Percentiles rank a stretch among this genome's conserved stretches.
Conservation (phyloP, 92 coral and sea anemone species). For the Umimayanthus chanpuru region DNA sequence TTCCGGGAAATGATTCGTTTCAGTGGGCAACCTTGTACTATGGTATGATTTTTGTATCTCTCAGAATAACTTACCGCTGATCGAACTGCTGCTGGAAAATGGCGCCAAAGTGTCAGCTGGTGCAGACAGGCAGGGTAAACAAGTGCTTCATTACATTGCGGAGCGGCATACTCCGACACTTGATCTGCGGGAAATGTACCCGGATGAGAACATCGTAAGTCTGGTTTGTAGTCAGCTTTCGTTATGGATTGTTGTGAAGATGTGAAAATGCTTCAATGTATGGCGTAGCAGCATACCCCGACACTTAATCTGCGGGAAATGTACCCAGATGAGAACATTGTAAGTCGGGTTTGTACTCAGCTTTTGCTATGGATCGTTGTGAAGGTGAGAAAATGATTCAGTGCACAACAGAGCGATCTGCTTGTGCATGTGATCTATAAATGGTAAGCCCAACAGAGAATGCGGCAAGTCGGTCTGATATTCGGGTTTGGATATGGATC, state of each 20-base stretch:
- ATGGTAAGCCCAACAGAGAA: constrained; percentile 60
- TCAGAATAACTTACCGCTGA: constrained; percentile 78
- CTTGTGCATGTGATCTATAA: constrained; percentile 55
- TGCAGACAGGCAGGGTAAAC: constrained; percentile 54
- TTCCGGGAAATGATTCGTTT: too few species aligned
- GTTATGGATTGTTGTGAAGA: too few species aligned
- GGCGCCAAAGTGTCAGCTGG: constrained; percentile 77
- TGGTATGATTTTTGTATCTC: background rate
- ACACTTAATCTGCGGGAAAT: constrained; percentile 60
- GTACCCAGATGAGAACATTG: constrained; percentile 72
- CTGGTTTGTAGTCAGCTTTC: background rate
- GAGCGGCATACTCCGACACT: constrained; percentile 31
- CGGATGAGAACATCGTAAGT: constrained; percentile 70
- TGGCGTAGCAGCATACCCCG: constrained; percentile 46
- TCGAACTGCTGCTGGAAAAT: constrained; percentile 62
- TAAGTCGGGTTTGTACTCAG: constrained; percentile 6
- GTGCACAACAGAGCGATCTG: constrained; percentile 42
- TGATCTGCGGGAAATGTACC: constrained; percentile 69
- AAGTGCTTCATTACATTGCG: constrained; percentile 67
- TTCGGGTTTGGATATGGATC: background rate
- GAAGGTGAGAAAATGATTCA: constrained; percentile 58
- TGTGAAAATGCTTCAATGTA: constrained; percentile 65
- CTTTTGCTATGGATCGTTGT: background rate
- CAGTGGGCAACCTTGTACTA: background rate
- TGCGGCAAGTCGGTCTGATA: constrained; percentile 53